A percentile compares a stretch with the other conserved stretches of the same genome.
Evolutionary conservation across 2,797 vertebrate genomes (phyloP).

Genomic region (Tokudaia muenninki): DNA sequence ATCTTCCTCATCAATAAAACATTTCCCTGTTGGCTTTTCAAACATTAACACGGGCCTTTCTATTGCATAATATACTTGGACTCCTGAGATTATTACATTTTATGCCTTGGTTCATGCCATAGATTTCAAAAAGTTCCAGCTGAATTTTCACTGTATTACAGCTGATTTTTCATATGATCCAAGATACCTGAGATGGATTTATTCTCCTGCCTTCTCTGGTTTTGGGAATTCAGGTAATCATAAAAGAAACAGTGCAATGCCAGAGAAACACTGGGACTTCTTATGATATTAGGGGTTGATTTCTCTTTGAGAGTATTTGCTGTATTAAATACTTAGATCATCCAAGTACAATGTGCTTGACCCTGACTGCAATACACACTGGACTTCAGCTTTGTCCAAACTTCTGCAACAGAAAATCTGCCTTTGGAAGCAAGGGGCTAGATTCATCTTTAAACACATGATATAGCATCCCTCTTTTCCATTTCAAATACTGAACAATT

Average conservation of each 20-base stretch:
- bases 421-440: slow-evolving; percentile 59
- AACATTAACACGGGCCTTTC: slow-evolving; percentile 47
- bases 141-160: slow-evolving; percentile 56
- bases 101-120: slow-evolving; percentile 54
- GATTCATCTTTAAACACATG: slow-evolving; percentile 49
- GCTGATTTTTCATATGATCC: slow-evolving; percentile 48
- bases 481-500: slow-evolving; percentile 3
- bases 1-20: neutral
- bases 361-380: neutral
- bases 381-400: slow-evolving; percentile 36
- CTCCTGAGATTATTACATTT: slow-evolving; percentile 57
- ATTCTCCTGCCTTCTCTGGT: slow-evolving; percentile 56
- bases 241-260: slow-evolving; percentile 50
- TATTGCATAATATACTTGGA: neutral
- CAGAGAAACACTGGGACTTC: slow-evolving; percentile 11
- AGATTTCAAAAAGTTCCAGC: slow-evolving; percentile 40
- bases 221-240: slow-evolving; percentile 68
- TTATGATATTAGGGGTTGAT: slow-evolving; percentile 64
- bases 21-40: slow-evolving; percentile 51
- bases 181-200: slow-evolving; percentile 25
- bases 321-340: slow-evolving; percentile 64
- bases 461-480: neutral
- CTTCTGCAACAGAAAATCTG: slow-evolving; percentile 21
- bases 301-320: slow-evolving; percentile 50
- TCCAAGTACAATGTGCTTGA: neutral